Conservation (phyloP, 2,113 vertebrate genomes). For the Hippocampus mohnikei region DNA sequence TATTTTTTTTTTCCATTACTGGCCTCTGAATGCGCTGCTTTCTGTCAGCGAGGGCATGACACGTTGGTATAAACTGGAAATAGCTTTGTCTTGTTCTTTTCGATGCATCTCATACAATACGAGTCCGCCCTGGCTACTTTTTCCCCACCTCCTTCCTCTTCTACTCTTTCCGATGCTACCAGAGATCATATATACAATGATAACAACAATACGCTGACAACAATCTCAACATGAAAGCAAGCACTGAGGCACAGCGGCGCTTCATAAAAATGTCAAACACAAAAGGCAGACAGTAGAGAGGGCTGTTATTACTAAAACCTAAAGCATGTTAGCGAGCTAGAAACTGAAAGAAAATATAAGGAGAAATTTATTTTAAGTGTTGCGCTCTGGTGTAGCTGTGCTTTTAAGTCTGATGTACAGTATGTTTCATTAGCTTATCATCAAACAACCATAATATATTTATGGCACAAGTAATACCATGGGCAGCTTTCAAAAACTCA, state of each 20-base stretch:
- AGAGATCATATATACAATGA: conserved; percentile 40
- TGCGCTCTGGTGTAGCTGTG: background rate
- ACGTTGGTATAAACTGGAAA: background rate
- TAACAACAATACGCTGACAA: conserved; percentile 38
- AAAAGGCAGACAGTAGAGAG: conserved; percentile 45
- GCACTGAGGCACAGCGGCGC: conserved; percentile 29
- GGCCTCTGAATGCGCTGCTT: background rate
- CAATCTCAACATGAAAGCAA: conserved; percentile 57
- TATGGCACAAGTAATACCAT: background rate
- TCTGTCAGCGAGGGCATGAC: background rate
- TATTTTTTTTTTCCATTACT: background rate
- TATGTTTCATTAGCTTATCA: background rate
- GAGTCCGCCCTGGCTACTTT: conserved; percentile 1
- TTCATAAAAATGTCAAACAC: conserved; percentile 69
- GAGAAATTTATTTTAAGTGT: conserved; percentile 30
- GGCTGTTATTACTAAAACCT: conserved; percentile 52
- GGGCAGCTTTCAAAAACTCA: background rate
- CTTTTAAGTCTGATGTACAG: background rate
- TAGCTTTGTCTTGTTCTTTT: conserved; percentile 3
- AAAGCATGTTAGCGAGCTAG: conserved; percentile 56
- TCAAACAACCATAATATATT: background rate
- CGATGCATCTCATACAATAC: conserved; percentile 1
- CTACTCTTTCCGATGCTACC: conserved; percentile 34
- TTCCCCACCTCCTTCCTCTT: conserved; percentile 13
- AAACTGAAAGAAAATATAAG: conserved; percentile 49